Base-by-base conservation (phyloP, 2,888 invertebrate species). In the Pogonocherus hispidulus region DNA sequence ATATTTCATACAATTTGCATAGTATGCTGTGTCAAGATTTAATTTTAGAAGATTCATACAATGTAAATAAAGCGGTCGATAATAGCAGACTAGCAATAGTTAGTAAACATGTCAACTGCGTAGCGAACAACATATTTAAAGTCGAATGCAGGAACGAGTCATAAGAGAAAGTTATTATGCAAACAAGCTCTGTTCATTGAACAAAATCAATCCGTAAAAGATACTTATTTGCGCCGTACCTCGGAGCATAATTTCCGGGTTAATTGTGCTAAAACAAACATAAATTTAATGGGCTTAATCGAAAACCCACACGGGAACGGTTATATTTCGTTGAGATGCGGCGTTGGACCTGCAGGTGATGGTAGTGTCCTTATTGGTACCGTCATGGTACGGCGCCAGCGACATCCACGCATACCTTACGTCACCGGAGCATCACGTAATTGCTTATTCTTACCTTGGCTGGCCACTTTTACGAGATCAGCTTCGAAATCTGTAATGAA, bases 301-400 rank as follows among this genome's bases (percentile, higher is more conserved):
- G n/a, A n/a, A 54, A 54, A 55, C 55, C 55, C 22, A 55, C 55
- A 41, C 55, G 37, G 41, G 8, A 20, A 55, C 37, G 41, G 55
- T 20, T 52, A 8, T 1, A 55, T 55, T 55, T 22, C 20, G 55
- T 19, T 52, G 32, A 51, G 14, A 23, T 23, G 49, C n/a, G 27
- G 35, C 27, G 27, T 16, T 55, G 35, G 55, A 41, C 35, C 55
- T 19, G 37, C 55, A 55, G 41, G 37, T 55, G 55, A 55, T 62
- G 60, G 47, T 59, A 46, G 55, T 65, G 56, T 51, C 67, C 67
- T 67, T 67, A 67, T 70, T 65, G 67, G 64, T 64, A 67, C 56
- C 64, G 65, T 54, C 64, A 65, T 51, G 56, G 35, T 60, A 62
- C 55, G 63, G 56, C 67, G 65, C 65, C 60, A 49, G 65, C 41